A percentile compares a stretch with the other conserved stretches of the same genome.
phyloP scores from a whole-genome alignment of 2,113 vertebrate species.

The Nematolebias whitei region DNA sequence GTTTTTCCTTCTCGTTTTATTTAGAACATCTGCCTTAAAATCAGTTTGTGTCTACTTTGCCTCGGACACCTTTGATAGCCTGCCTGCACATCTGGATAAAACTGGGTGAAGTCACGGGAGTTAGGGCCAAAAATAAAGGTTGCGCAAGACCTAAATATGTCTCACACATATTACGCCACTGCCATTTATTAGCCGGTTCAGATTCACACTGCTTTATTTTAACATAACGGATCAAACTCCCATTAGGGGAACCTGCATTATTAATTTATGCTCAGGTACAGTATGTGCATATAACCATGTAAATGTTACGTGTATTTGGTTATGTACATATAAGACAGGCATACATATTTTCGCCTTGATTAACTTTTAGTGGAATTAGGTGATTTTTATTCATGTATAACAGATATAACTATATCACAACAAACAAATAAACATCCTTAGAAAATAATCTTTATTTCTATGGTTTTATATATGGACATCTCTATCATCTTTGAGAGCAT shows the following conservation, averaged over 20 bases:
- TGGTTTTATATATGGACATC: slow-evolving; percentile 57
- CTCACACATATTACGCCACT: slow-evolving; percentile 42
- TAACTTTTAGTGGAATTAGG: slow-evolving; percentile 75
- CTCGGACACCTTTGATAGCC: slow-evolving; percentile 52
- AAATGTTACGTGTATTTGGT: slow-evolving; percentile 79
- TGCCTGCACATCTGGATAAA: slow-evolving; percentile 36
- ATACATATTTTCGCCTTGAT: slow-evolving; percentile 73
- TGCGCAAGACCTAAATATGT: slow-evolving; percentile 50
- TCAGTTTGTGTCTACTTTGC: slow-evolving; percentile 60
- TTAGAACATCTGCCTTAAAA: slow-evolving; percentile 73
- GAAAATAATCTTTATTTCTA: slow-evolving; percentile 61
- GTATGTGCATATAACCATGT: slow-evolving; percentile 82
- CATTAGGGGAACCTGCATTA: slow-evolving; percentile 71
- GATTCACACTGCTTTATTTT: slow-evolving; percentile 59
- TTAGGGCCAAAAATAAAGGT: slow-evolving; percentile 25
- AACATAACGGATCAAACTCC: slow-evolving; percentile 65
- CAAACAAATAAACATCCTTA: slow-evolving; percentile 77
- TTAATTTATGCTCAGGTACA: slow-evolving; percentile 83
- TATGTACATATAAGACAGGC: slow-evolving; percentile 72
- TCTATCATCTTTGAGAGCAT: slow-evolving; percentile 45
- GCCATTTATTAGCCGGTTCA: slow-evolving; percentile 52
- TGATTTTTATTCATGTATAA: slow-evolving; percentile 80
- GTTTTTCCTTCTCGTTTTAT: slow-evolving; percentile 25
- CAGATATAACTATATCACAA: slow-evolving; percentile 69
- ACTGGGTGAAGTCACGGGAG: slow-evolving; percentile 28